phyloP scores from a whole-genome alignment of 2,888 invertebrate genomes.

The Nemotelus nigrinus region DNA sequence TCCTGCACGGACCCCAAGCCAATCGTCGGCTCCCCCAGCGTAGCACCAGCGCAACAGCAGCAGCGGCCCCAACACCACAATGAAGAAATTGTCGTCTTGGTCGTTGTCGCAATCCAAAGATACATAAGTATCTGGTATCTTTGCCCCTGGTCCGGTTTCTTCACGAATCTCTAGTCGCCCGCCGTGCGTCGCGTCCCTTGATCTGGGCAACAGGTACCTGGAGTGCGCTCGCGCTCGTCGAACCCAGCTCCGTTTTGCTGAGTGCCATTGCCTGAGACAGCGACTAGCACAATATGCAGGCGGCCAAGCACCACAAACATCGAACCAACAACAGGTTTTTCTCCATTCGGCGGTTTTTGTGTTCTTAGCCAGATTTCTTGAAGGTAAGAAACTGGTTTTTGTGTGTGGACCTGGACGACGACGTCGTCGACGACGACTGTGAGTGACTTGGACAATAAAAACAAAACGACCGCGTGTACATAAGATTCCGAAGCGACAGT shows the following conservation, averaged over 20 bases:
- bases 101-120: conserved; percentile 31
- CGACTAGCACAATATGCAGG: conserved; percentile 16
- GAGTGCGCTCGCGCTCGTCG: not conserved
- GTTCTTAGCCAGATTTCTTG: conserved; percentile 40
- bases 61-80: conserved; percentile 2
- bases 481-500: conserved; percentile 38
- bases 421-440: not conserved
- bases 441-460: conserved; percentile 39
- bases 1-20: not conserved
- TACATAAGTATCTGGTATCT: not conserved
- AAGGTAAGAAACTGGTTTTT: conserved; percentile 42
- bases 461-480: conserved; percentile 37
- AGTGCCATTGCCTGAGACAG: conserved; percentile 7
- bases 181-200: not conserved
- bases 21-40: not conserved
- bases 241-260: not conserved
- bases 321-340: conserved; percentile 31
- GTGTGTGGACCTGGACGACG: conserved; percentile 1
- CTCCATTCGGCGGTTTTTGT: conserved; percentile 1
- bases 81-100: conserved; percentile 31
- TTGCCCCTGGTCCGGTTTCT: conserved; percentile 27
- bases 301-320: not conserved
- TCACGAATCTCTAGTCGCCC: not conserved
- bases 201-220: not conserved
- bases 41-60: not conserved